Conservation (phyloP, 2,888 invertebrate species). For the Criorhina ranunculi region DNA sequence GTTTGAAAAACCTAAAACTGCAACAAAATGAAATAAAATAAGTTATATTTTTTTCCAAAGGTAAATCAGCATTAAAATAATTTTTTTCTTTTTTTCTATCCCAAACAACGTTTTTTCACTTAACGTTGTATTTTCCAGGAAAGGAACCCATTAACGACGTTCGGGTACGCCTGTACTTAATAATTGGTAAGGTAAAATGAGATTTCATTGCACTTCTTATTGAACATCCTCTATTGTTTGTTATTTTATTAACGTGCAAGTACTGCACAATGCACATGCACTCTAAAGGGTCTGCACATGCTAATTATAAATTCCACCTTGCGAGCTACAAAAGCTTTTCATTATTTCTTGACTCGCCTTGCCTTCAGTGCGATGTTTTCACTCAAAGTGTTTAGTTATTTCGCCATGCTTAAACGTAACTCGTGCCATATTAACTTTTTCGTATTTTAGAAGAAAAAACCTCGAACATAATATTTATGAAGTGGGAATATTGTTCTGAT, state of each 20-base stretch:
- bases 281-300: constrained; percentile 15
- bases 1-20: no score
- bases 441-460: constrained; percentile 14
- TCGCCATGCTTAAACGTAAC: constrained; percentile 32
- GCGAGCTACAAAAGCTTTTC: constrained; percentile 56
- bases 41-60: no score
- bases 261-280: constrained; percentile 41
- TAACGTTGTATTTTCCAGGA: no score
- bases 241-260: neutral
- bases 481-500: constrained; percentile 84
- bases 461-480: constrained; percentile 77
- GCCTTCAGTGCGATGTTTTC: constrained; percentile 66
- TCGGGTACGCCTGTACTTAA: no score
- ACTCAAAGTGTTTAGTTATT: constrained; percentile 42
- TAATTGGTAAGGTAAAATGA: no score
- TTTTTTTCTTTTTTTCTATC: no score
- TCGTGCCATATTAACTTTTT: constrained; percentile 23
- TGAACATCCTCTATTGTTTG: constrained; percentile 4
- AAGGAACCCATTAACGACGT: no score
- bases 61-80: no score
- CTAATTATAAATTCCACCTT: constrained; percentile 60
- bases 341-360: neutral
- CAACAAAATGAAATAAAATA: no score
- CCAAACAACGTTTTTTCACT: no score
- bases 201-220: no score